phyloP scores from a whole-genome alignment of 2,888 invertebrate genomes.

The Amorpha juglandis region DNA sequence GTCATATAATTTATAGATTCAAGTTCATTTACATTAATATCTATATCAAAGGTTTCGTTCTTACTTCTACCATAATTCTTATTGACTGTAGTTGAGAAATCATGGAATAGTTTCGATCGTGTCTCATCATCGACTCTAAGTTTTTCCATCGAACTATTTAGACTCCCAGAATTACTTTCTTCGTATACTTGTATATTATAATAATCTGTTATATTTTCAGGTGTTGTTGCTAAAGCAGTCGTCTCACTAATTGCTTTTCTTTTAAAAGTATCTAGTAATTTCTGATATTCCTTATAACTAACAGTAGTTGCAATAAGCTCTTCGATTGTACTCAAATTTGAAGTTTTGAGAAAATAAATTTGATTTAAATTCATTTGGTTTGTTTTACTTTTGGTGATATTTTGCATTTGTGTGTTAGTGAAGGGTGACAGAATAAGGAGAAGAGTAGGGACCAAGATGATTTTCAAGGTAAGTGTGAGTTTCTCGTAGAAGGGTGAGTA shows the following conservation, averaged over 20 bases:
- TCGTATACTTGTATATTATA: slow-evolving; percentile 27
- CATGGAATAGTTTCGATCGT: slow-evolving; percentile 68
- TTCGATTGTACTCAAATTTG: neutral
- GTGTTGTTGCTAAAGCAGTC: slow-evolving; percentile 24
- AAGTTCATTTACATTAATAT: slow-evolving; percentile 44
- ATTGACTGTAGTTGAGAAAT: slow-evolving; percentile 72
- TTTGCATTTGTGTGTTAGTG: slow-evolving; percentile 61
- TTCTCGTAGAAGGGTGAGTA: slow-evolving; percentile 66
- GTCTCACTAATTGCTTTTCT: slow-evolving; percentile 54
- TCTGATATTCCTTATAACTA: slow-evolving; percentile 55
- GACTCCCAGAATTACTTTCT: slow-evolving; percentile 18
- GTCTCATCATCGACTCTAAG: slow-evolving; percentile 69
- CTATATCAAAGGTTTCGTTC: slow-evolving; percentile 32
- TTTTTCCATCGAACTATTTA: slow-evolving; percentile 64
- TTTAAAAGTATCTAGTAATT: slow-evolving; percentile 62
- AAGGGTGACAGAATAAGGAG: slow-evolving; percentile 55
- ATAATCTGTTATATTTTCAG: slow-evolving; percentile 13
- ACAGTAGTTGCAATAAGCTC: slow-evolving; percentile 11
- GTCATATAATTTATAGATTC: slow-evolving; percentile 11
- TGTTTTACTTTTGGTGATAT: slow-evolving; percentile 36
- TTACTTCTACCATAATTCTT: slow-evolving; percentile 43
- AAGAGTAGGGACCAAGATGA: slow-evolving; percentile 56
- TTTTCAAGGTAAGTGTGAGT: slow-evolving; percentile 49
- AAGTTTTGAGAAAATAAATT: slow-evolving; percentile 30
- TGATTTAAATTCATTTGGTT: slow-evolving; percentile 34